Evolutionary conservation across 2,888 invertebrate species (phyloP), one percentile per base, ranked within the genome.

Genomic region (Pseudanteris insignis): DNA sequence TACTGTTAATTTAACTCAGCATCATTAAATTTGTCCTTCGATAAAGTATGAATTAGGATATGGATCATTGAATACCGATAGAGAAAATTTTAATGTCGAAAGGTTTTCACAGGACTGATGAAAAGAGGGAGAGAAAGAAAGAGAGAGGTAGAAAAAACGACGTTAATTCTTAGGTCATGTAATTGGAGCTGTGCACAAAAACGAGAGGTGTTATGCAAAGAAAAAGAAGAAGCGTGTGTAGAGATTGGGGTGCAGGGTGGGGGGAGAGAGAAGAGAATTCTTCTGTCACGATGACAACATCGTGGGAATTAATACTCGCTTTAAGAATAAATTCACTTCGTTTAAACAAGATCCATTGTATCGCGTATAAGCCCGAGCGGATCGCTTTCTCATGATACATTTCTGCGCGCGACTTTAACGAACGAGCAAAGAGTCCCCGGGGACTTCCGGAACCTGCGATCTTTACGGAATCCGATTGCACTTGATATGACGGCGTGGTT

Each of bases 221-320:
- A 21, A n/a, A n/a, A n/a, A n/a, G n/a, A n/a, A n/a, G n/a, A n/a
- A n/a, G n/a, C n/a, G n/a, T n/a, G n/a, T n/a, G n/a, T n/a, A n/a
- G n/a, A n/a, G n/a, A n/a, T n/a, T n/a, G n/a, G n/a, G n/a, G n/a
- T n/a, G n/a, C n/a, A n/a, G n/a, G n/a, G n/a, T n/a, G n/a, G n/a
- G 58, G 61, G n/a, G n/a, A n/a, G n/a, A n/a, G n/a, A n/a, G n/a
- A n/a, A 64, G 65, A 64, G 60, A 66, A 51, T 65, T 64, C 67
- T 67, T 65, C 62, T 21, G 7, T 21, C 62, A 60, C 57, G 53
- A 48, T 59, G 61, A 60, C 54, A 54, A 63, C 58, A 64, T 65
- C 70, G 69, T 70, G 72, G 68, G 69, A 72, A 72, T 61, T 68
- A 59, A 55, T 50, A 55, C 41, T 63, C 43, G 26, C 33, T 44